Evolutionary conservation across 2,113 vertebrate genomes (phyloP), one percentile per base, ranked within the genome.

Genomic region (Oreochromis spilurus): DNA sequence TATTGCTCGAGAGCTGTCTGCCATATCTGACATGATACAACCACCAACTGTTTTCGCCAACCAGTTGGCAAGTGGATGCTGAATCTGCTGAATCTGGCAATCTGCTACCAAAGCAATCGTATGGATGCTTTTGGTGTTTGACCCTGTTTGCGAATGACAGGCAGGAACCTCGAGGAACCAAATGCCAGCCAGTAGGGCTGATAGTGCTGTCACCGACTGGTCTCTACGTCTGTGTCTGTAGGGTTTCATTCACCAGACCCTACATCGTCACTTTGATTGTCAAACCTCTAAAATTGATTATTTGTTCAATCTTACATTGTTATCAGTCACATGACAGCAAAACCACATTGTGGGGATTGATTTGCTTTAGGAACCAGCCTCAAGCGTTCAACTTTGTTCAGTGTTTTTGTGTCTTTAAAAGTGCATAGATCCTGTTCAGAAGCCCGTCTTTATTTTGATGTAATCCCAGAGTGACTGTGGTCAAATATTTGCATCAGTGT

Each of bases 21-120:
- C 21, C 65, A 26, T 43, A 70, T 26, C 40, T 24, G 65, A 70
- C 12, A 3, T 43, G 21, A 70, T 70, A 43, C 24, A 24, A 24
- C 34, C 1, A 65, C 38, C 38, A 16, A n/a, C 21, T 43, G 13
- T 0, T 9, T 9, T 70, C 0, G 14, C 48, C 16, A 17, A 50
- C 48, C 6, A 16, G 48, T 7, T 7, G 16, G 7, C 16, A 7
- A 50, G 48, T 17, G 48, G 62, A 8, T 67, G 34, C 3, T 67
- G 62, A 60, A 34, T 60, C 0, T 36, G 8, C 34, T 62, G 29
- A 40, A 21, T 62, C 2, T 19, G 31, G 54, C 21, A 57, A 0
- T 31, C 36, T 67, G 19, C 36, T 38, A 67, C 62, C 36, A 40
- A 40, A 40, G 13, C 19, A 67, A 7, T 40, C 9, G 5, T 10